Conservation (phyloP, 2,113 vertebrate species). For the Apodemus sylvaticus region DNA sequence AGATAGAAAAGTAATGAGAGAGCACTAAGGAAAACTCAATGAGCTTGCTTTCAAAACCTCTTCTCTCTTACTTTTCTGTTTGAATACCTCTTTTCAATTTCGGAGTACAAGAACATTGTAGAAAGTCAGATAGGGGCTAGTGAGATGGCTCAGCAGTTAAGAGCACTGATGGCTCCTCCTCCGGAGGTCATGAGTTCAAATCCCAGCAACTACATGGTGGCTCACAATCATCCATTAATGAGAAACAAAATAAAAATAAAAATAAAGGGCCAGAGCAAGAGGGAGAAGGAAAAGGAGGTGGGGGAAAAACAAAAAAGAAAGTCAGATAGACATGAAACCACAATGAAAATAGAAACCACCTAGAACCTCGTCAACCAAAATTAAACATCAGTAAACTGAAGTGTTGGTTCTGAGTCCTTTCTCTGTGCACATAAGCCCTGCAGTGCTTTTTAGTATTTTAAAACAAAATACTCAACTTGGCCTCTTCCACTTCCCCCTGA, state of each 20-base stretch:
- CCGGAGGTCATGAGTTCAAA: too few species aligned
- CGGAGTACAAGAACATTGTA: neutral
- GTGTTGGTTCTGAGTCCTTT: neutral
- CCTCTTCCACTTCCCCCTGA: neutral
- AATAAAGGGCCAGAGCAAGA: too few species aligned
- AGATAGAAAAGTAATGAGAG: slow-evolving; percentile 12
- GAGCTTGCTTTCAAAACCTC: slow-evolving; percentile 23
- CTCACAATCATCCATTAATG: too few species aligned
- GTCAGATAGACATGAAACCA: slow-evolving; percentile 6
- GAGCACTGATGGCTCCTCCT: too few species aligned
- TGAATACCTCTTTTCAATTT: neutral
- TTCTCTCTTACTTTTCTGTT: neutral
- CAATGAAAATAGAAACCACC: slow-evolving; percentile 34
- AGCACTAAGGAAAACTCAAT: neutral
- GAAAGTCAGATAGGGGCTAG: neutral
- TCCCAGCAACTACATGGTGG: too few species aligned
- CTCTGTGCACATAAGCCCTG: slow-evolving; percentile 5
- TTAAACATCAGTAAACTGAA: slow-evolving; percentile 22
- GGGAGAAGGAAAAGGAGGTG: too few species aligned
- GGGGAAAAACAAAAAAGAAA: neutral
- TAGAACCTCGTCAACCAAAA: neutral
- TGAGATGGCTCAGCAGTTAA: too few species aligned
- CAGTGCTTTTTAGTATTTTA: neutral
- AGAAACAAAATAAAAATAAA: too few species aligned
- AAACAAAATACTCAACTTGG: neutral